Evolutionary conservation across 1,140 invertebrate genomes (phyloP), one percentile per base, ranked within the genome.

Genomic region (Neodiprion fabricii): DNA sequence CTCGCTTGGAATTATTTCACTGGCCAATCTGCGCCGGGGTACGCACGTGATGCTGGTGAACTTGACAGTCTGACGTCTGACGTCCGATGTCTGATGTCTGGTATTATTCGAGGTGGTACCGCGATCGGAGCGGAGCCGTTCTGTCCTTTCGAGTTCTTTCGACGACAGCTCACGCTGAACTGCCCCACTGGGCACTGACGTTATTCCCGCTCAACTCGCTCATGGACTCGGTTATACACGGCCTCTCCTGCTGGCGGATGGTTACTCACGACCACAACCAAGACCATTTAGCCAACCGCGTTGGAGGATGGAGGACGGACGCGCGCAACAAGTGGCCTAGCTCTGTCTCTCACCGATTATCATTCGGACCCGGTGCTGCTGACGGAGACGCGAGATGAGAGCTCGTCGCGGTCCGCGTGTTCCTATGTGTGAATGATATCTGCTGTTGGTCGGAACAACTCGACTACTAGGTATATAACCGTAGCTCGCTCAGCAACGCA

Each of bases 121-220:
- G 28, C 28, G 28, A 40, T 40, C 28, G 28, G 28, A 40, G 53
- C 53, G 53, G 53, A 61, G 53, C 53, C 11, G 53, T 61, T 61
- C n/a, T 61, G 28, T 61, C 53, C 53, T 12, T 9, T 61, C 53
- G n/a, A 17, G 53, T 17, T 61, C 53, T 12, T 61, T 61, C 53
- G 53, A 61, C 53, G 53, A 61, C 53, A 8, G 53, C 53, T 61
- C 53, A 61, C 53, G 53, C 53, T 61, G 53, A 17, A 61, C 53
- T 61, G 53, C 53, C 53, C 53, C 53, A 40, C 28, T 40, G 28
- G 28, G 28, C 28, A 61, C 53, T 61, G 53, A 61, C 53, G 53
- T 61, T 61, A 3, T 61, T 61, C 53, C 53, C 53, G 53, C 53
- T 61, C 53, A 17, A 61, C 53, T 61, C 53, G 9, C 5, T 61